These are phyloP conservation scores for Liposcelis brunnea DNA, from an alignment of 2,888 invertebrate species.

Conservation along the genomic window DNA sequence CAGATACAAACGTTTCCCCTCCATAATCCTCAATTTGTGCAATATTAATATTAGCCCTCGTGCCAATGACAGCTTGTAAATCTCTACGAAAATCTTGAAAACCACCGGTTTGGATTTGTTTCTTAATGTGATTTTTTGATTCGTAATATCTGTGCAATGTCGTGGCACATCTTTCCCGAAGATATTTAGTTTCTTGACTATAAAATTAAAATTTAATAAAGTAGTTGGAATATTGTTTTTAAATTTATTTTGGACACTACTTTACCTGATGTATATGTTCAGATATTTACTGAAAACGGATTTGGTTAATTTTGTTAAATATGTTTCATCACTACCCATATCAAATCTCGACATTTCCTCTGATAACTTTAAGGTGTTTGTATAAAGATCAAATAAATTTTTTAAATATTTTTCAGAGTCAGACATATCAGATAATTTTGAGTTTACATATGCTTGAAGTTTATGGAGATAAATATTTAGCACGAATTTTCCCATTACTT, in stretches of 20 bases:
- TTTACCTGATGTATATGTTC: conserved; percentile 32
- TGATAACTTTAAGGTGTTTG: conserved; percentile 61
- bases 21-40: conserved; percentile 92
- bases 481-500: conserved; percentile 96
- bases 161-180: conserved; percentile 57
- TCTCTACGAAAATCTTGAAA: conserved; percentile 87
- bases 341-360: conserved; percentile 54
- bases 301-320: conserved; percentile 57
- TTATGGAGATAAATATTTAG: conserved; percentile 87
- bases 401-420: conserved; percentile 78
- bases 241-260: conserved; percentile 17
- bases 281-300: conserved; percentile 67
- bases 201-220: conserved; percentile 18
- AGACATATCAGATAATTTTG: conserved; percentile 59
- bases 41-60: conserved; percentile 81
- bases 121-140: conserved; percentile 86
- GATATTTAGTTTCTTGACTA: conserved; percentile 52
- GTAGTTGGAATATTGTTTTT: too few relatives aligned
- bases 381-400: conserved; percentile 77
- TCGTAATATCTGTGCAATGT: conserved; percentile 77
- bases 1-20: conserved; percentile 91
- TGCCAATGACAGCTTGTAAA: conserved; percentile 82
- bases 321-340: conserved; percentile 61
- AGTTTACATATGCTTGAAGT: conserved; percentile 67
- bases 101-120: conserved; percentile 76